phyloP scores from a whole-genome alignment of 2,797 vertebrate genomes.

The Myotis daubentonii region DNA sequence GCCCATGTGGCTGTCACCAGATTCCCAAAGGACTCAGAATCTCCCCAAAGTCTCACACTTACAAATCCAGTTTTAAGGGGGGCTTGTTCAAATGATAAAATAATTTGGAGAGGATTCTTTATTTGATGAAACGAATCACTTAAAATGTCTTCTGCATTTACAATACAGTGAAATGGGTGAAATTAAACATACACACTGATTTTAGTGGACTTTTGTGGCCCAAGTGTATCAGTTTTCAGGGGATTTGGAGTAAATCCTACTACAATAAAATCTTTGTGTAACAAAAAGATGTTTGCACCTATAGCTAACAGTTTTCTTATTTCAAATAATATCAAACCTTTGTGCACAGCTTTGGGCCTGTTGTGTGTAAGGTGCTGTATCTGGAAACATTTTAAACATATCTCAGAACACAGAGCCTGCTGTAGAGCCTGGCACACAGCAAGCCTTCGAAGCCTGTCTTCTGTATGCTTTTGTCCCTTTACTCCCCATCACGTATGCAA shows the following conservation, averaged over 20 bases:
- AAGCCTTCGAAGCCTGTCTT: background rate
- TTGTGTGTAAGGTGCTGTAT: background rate
- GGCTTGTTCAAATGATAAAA: constrained; percentile 52
- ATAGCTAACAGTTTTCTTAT: background rate
- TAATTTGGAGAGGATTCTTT: constrained; percentile 30
- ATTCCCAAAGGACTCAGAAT: constrained; percentile 9
- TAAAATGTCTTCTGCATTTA: constrained; percentile 49
- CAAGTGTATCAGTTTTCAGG: constrained; percentile 6
- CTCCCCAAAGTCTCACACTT: background rate
- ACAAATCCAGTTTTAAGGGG: constrained; percentile 53
- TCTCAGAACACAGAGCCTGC: background rate
- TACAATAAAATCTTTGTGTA: constrained; percentile 19
- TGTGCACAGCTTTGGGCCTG: background rate
- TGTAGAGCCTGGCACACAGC: background rate
- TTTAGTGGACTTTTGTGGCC: constrained; percentile 39
- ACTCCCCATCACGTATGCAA: background rate
- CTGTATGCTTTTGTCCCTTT: background rate
- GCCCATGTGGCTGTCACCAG: background rate
- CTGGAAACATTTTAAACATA: background rate
- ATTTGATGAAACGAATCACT: constrained; percentile 38
- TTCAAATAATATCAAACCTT: constrained; percentile 12
- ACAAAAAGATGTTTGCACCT: constrained; percentile 18
- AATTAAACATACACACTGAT: constrained; percentile 19
- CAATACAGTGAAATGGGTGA: background rate
- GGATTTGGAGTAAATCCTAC: background rate